Base-by-base conservation (phyloP, 2,797 vertebrate genomes). In the Astyanax mexicanus region DNA sequence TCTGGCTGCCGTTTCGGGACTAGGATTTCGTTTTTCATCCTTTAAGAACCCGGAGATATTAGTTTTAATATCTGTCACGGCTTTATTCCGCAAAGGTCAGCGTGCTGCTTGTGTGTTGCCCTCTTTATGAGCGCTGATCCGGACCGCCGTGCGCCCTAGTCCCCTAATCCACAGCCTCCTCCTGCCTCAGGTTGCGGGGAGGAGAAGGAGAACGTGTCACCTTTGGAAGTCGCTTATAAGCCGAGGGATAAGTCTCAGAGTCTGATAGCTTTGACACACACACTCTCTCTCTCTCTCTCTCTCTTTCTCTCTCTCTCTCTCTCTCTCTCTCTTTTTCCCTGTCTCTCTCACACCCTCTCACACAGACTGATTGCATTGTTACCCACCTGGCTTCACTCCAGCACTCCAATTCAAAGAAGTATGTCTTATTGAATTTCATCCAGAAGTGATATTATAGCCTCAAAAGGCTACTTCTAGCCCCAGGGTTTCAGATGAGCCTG, bases 341-440 rank as follows among this genome's bases (percentile, higher is more conserved):
- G 45, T 72, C 25, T 74, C 57, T 54, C 54, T 79, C 58, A 45
- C 52, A 25, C 75, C 12, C 72, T 4, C 27, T 74, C 62, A 49
- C 79, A 83, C 78, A 87, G 84, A 81, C 37, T 3, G 82, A 86
- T 83, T 9, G 4, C 82, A 88, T 92, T 93, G 90, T 91, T 86
- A 82, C 74, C 83, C 68, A 75, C 79, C 88, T 95, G 93, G 91
- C 89, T 55, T 51, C 74, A 54, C 84, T 92, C 92, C 93, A 93
- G 83, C 74, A 79, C 83, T 89, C 90, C 89, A 90, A 88, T 83
- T 89, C 88, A 92, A 90, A 93, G 84, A 25, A 87, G 84, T 93
- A 91, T 91, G 86, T 92, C 89, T 93, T 91, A 94, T 87, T 94
- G 92, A 95, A 94, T 95, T 94, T 93, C 83, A 91, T 87, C 86